A percentile compares a stretch with the other conserved stretches of the same genome.
Evolutionary conservation across 1,140 invertebrate genomes (phyloP).

Genomic region (Drosophila obscura): DNA sequence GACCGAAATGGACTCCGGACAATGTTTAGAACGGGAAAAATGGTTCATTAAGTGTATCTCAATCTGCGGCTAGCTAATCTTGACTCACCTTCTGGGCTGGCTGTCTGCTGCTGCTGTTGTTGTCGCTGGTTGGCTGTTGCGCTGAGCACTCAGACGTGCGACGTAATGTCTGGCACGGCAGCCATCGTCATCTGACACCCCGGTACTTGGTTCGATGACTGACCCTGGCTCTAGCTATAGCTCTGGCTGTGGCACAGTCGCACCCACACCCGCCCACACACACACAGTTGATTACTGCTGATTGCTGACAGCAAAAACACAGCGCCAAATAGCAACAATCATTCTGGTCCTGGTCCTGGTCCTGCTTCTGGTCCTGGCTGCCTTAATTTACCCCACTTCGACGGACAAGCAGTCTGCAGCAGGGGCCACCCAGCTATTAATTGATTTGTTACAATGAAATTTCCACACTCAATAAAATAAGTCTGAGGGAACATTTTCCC

Average conservation of each 20-base stretch:
- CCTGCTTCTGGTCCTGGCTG: neutral
- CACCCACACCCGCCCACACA: conserved; percentile 23
- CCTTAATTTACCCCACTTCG: neutral
- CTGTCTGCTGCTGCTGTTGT: conserved; percentile 12
- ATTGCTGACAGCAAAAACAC: conserved; percentile 74
- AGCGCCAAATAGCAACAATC: conserved; percentile 74
- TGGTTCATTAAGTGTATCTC: conserved; percentile 24
- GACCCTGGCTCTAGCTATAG: conserved; percentile 4
- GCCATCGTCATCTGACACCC: conserved; percentile 44
- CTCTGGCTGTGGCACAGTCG: conserved; percentile 3
- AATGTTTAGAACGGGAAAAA: too few relatives aligned
- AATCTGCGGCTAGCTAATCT: neutral
- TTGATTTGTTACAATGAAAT: conserved; percentile 80
- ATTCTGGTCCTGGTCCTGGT: conserved; percentile 27
- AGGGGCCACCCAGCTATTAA: conserved; percentile 52
- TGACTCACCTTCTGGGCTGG: conserved; percentile 1
- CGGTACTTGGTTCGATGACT: conserved; percentile 21
- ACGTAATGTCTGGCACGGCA: conserved; percentile 71
- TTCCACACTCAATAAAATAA: conserved; percentile 73
- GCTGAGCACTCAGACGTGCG: conserved; percentile 71
- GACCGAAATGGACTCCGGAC: too few relatives aligned
- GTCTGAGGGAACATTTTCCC: conserved; percentile 60
- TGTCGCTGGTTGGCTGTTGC: conserved; percentile 4
- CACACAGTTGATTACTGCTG: conserved; percentile 75
- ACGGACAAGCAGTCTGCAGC: neutral